Base-by-base conservation (phyloP, 2,888 invertebrate genomes). In the Ecliptopera silaceata region DNA sequence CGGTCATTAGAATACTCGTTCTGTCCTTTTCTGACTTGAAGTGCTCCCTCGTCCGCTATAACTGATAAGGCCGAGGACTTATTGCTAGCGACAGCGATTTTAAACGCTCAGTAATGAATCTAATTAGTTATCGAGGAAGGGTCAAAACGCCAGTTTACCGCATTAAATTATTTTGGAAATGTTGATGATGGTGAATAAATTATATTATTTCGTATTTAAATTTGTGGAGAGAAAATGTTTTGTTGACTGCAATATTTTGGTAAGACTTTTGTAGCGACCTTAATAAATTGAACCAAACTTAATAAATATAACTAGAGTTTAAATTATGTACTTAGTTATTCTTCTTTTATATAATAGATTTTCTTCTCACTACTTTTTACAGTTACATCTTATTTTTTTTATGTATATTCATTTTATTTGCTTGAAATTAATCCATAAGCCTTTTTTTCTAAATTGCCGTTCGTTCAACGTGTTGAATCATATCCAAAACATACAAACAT, bases 41-140 rank as follows among this genome's bases (percentile, higher is more conserved):
- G 79, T 75, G 72, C 74, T 70, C 75, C 67, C 73, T 79, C 72
- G 67, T 70, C 67, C 65, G 72, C 75, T 74, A 78, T 84, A 80
- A 81, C 72, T 70, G 72, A 64, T 79, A 74, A 75, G 73, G 70
- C 47, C 46, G 10, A 3, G 56, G 29, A 36, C 64, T 68, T 58
- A 63, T 68, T 74, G 61, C 56, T 53, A 26, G 53, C 59, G 56
- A 57, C 31, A 60, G 70, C 69, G 67, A 56, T 57, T 68, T 53
- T 20, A 44, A 58, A 56, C 36, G 59, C 56, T 26, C 43, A 18
- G 34, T 50, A 54, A 59, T 50, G 53, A 53, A 54, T 52, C 47
- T 52, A 55, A 56, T 60, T 45, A 51, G 38, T 39, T 47, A 39
- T 51, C 54, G 45, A 31, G 15, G 32, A 44, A 51, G 41, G 52